Base-by-base conservation (phyloP, 2,888 invertebrate genomes). In the Autographa gamma region DNA sequence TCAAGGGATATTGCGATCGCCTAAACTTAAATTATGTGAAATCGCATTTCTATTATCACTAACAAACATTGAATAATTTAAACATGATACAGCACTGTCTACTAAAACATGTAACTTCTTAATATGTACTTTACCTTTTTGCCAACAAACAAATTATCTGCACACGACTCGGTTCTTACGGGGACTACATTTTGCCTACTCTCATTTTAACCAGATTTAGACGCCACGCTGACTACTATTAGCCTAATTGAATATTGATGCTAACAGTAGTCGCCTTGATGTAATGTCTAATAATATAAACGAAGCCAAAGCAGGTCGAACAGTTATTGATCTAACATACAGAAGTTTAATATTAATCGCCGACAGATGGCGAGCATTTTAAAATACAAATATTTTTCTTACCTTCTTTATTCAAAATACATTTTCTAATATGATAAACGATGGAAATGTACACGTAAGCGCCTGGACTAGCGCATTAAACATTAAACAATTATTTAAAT, bases 121-220 rank as follows among this genome's bases (percentile, higher is more conserved):
- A 69, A 73, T 79, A 65, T 56, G 65, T 38, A 25, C 54, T 64
- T 65, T 68, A 56, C 69, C 58, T 66, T 75, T 70, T 48, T 56
- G 73, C 74, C 81, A 78, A 74, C 66, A 60, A 80, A 80, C 78
- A 82, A 74, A 72, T 64, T 76, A 61, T 74, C 68, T 69, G 69
- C 60, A 54, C 67, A 43, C 60, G 59, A 63, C 32, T 74, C 72
- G 48, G 69, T 76, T 75, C 74, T 67, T 43, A 71, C 67, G 61
- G 69, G 73, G 70, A 79, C 73, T 80, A 76, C 72, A 70, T 72
- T 74, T 78, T 77, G 81, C 77, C 86, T 85, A 86, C 85, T 89
- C 87, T 87, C 88, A 88, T 89, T 89, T 87, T 87, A 90, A 90
- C 90, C 89, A 89, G 89, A 83, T 82, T 79, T 60, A 71, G 64